These are phyloP conservation scores for Zapornia atra DNA, from an alignment of 2,113 vertebrate species.

Conservation along the genomic window DNA sequence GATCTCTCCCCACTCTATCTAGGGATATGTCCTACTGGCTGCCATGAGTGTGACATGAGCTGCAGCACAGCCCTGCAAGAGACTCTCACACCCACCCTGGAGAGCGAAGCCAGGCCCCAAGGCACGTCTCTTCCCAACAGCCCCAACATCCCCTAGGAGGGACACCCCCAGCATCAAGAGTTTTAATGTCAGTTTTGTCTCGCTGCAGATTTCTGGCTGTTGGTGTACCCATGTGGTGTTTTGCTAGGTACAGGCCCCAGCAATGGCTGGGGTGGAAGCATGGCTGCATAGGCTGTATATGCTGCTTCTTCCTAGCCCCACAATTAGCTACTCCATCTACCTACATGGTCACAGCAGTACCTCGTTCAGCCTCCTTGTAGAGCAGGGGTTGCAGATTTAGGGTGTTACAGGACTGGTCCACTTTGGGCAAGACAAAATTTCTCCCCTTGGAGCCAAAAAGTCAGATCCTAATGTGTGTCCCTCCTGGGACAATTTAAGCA, in stretches of 20 bases:
- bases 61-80: background rate
- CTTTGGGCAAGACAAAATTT: background rate
- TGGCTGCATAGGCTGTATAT: too few species aligned
- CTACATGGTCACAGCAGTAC: accelerated
- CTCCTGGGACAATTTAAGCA: background rate
- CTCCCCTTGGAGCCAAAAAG: background rate
- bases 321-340: background rate
- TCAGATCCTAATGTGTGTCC: background rate
- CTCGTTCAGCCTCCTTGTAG: background rate
- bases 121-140: background rate
- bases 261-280: too few species aligned
- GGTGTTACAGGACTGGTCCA: background rate
- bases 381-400: background rate
- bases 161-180: background rate
- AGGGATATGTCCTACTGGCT: background rate
- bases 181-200: background rate
- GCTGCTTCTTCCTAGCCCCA: background rate
- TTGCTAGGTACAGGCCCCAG: too few species aligned
- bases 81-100: background rate
- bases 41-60: background rate
- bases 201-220: accelerated
- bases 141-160: background rate
- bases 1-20: accelerated
- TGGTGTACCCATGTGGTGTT: background rate
- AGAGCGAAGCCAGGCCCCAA: background rate